A percentile compares a stretch with the other conserved stretches of the same genome.
These are phyloP conservation scores for Operophtera brumata DNA, from an alignment of 2,888 invertebrate species.

Conservation along the genomic window DNA sequence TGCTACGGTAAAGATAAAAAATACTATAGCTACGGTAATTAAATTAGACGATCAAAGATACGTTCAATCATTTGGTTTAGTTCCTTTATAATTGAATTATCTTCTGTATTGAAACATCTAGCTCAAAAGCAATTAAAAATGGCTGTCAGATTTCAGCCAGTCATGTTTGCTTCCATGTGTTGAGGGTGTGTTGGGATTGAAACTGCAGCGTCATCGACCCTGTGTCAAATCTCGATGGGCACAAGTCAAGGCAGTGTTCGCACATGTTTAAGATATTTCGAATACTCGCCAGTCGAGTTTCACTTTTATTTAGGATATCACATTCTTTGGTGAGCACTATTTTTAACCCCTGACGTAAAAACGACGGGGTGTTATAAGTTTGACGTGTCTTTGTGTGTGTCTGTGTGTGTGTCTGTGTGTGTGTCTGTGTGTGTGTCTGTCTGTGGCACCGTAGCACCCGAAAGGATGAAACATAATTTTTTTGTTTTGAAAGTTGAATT, in stretches of 20 bases:
- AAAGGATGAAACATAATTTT: no score
- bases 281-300: conserved; percentile 11
- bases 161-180: conserved; percentile 68
- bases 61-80: not conserved
- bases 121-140: conserved; percentile 71
- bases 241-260: conserved; percentile 58
- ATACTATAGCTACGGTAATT: no score
- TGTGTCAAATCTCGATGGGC: conserved; percentile 76
- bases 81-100: conserved; percentile 55
- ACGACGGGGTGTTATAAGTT: no score
- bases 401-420: no score
- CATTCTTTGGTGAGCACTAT: conserved; percentile 1
- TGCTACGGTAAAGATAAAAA: no score
- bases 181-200: conserved; percentile 43
- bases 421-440: no score
- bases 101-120: conserved; percentile 42
- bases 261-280: conserved; percentile 55
- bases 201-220: conserved; percentile 68
- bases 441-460: no score
- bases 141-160: conserved; percentile 60
- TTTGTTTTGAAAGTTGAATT: no score
- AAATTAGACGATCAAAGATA: no score
- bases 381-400: no score
- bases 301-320: conserved; percentile 19
- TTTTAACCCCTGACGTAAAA: not conserved